Percentiles rank a stretch among this genome's conserved stretches.
Conservation (phyloP, 2,113 vertebrate genomes). For the Pseudopipra pipra region DNA sequence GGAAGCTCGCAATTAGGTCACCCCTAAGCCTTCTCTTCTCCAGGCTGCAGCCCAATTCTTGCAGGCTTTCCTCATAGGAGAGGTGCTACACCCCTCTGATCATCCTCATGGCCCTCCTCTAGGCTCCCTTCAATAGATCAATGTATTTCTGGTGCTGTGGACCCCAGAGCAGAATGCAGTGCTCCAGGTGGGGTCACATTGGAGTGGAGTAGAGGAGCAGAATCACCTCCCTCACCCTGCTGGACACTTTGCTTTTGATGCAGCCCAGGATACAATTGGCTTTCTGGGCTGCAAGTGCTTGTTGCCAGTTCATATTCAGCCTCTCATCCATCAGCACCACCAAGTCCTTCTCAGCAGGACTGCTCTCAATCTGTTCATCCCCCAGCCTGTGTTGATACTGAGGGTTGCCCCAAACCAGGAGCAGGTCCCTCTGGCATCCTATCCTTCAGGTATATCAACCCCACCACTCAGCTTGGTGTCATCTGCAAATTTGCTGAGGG, state of each 20-base stretch:
- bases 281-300: background rate
- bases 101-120: background rate
- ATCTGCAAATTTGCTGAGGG: background rate
- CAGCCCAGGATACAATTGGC: background rate
- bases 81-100: background rate
- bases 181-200: fast-evolving
- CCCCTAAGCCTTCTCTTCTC: background rate
- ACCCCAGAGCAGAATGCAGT: background rate
- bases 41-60: background rate
- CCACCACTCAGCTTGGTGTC: background rate
- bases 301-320: background rate
- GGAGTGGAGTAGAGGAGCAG: background rate
- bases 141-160: too few relatives aligned
- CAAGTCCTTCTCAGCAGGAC: fast-evolving
- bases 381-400: fast-evolving
- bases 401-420: fast-evolving
- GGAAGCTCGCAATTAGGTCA: background rate
- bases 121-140: background rate
- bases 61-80: background rate
- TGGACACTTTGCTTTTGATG: background rate
- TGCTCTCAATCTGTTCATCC: background rate
- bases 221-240: background rate
- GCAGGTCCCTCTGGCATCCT: background rate
- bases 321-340: fast-evolving
- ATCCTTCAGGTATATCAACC: background rate